phyloP scores from a whole-genome alignment of 1,140 invertebrate genomes.

The Anastatus disparis region DNA sequence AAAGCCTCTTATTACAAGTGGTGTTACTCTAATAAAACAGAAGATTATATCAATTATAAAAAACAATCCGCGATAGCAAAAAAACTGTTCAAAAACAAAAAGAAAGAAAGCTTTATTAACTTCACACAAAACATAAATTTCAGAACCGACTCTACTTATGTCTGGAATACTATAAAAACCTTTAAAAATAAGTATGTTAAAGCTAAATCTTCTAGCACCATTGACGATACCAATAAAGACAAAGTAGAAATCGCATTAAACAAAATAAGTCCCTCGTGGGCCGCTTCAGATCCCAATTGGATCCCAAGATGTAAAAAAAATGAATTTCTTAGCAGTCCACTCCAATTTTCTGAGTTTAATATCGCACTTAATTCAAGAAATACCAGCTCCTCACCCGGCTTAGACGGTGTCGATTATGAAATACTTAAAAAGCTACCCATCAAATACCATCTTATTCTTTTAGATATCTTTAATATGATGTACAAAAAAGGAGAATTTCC shows the following conservation, averaged over 20 bases:
- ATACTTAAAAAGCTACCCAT: not conserved
- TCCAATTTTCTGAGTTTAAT: not conserved
- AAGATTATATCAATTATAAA: too few species aligned
- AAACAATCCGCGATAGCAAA: too few species aligned
- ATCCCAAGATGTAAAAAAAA: not conserved
- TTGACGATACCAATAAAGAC: not conserved
- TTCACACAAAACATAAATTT: too few species aligned
- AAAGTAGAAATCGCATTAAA: not conserved
- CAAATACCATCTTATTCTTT: not conserved
- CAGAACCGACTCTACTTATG: not conserved
- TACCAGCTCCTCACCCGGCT: not conserved
- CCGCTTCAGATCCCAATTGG: not conserved
- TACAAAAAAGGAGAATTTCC: not conserved
- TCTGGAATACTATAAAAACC: not conserved
- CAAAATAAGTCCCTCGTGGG: not conserved
- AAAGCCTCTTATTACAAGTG: too few species aligned
- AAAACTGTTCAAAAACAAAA: too few species aligned
- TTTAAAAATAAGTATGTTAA: not conserved
- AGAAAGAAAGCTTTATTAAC: too few species aligned
- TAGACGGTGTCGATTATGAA: not conserved
- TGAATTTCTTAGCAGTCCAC: not conserved
- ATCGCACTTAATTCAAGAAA: constrained; percentile 16
- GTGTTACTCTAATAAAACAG: too few species aligned
- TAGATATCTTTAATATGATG: not conserved
- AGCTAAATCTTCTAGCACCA: not conserved